Percentiles rank a stretch among this genome's conserved stretches.
Evolutionary conservation across 2,888 invertebrate species (phyloP).

Genomic region (Kuschelorhynchus macadamiae): DNA sequence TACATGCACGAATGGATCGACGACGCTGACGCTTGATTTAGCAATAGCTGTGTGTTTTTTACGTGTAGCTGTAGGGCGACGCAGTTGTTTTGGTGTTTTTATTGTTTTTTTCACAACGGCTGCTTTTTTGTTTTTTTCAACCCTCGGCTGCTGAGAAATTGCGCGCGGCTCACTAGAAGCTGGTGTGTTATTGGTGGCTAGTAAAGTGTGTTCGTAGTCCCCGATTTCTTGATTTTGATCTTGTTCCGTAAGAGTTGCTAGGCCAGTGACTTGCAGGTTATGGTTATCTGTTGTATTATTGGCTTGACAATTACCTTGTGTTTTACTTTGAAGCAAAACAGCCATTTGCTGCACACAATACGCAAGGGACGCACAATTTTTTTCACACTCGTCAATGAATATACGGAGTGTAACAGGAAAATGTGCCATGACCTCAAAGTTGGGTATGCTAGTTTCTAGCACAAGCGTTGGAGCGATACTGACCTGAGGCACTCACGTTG

Average conservation of each 20-base stretch:
- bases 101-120: too few species aligned
- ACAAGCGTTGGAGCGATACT: too few species aligned
- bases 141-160: too few species aligned
- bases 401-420: neutral
- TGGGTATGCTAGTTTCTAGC: too few species aligned
- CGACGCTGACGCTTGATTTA: neutral
- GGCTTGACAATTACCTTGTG: neutral
- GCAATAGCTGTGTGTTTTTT: neutral
- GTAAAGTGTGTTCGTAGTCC: neutral
- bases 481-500: too few species aligned
- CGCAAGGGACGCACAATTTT: neutral
- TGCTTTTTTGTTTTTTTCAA: too few species aligned
- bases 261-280: neutral
- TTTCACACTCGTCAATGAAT: neutral
- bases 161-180: too few species aligned
- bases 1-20: too few species aligned
- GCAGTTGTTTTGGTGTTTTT: neutral
- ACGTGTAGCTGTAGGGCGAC: neutral
- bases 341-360: neutral
- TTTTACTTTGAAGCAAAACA: neutral
- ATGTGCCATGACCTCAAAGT: too few species aligned
- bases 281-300: neutral
- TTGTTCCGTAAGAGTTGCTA: neutral
- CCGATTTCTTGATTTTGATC: neutral
- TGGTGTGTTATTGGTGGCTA: neutral